Evolutionary conservation across 37 sponge, comb jelly and placozoan genomes (phyloP), one percentile per base, ranked within the genome.

Genomic region (Tethya wilhelma): DNA sequence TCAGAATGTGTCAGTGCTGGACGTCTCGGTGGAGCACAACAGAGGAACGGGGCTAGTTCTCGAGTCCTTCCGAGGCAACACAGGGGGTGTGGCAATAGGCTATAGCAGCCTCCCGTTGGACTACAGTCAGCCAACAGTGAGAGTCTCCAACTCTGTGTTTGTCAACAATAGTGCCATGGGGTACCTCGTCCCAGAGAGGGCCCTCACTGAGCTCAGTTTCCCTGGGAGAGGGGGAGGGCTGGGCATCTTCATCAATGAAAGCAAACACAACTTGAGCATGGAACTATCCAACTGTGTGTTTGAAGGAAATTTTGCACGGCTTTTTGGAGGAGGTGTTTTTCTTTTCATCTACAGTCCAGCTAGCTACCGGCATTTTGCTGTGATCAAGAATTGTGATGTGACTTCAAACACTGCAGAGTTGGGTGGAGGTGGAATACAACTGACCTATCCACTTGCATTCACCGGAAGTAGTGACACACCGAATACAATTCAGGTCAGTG

Each of bases 281-380:
- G 23, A 37, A 4, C 64, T 90, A 20, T 39, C 79, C 2, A 59
- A 67, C 53, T 74, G 90, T 62, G 11, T 29, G 2, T 84, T 90
- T 74, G 36, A 9, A 17, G 31, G 38, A 28, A 90, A 90, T 70
- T 33, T 6, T 0, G 90, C 81, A 2, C 6, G 39, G 19, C 37
- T 77, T 46, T 90, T 90, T 79, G 90, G 85, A 1, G 90, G 90
- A 33, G 90, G 90, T 8, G 30, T 90, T 28, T 90, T 69, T 39
- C 12, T 89, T 37, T 23, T 74, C 8, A 44, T 62, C 1, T 29
- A 29, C 30, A 73, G 39, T 39, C 38, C 38, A 26, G 34, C 26
- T 2, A 66, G 64, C 38, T 34, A 42, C 1, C 69, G 69, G 40
- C 78, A 78, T 29, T 53, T 19, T 4, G 42, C 55, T 11, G 14